Evolutionary conservation across 2,797 vertebrate species (phyloP), one percentile per base, ranked within the genome.

Genomic region (Aulostomus chinensis): DNA sequence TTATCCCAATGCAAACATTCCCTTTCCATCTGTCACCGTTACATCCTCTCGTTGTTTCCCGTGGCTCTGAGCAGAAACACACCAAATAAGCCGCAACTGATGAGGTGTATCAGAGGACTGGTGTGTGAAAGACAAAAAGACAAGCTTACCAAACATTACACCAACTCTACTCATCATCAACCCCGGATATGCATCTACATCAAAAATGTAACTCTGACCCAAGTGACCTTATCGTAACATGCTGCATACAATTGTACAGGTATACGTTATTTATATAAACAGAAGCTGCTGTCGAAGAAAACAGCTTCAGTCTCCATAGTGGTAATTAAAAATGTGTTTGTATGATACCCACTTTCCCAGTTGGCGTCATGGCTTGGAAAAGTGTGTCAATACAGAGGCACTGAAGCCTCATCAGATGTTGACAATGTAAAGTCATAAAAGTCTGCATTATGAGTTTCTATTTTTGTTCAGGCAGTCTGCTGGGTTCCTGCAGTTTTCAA

Each of bases 351-450:
- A 53, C 28, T 33, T 76, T 81, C 71, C 66, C 55, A 71, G 50
- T 77, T 83, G 85, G 83, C 80, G 77, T 60, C 73, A 35, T 32
- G 64, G 71, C 47, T 57, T 73, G 79, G 72, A 83, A 82, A 83
- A 80, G 67, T 75, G 65, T 80, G 73, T 85, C 80, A 77, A 83
- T 75, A 78, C 56, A 52, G 62, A 71, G 30, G 54, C 70, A 59
- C 48, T 2, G 59, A 80, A 74, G 77, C 81, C 61, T 22, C 42
- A 24, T 70, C 70, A 56, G 37, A 72, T 80, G 74, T 77, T 76
- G 78, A 80, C 74, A 76, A 78, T 80, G 71, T 42, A 42, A 79
- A 60, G 76, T 67, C 77, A 80, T 80, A 84, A 81, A 84, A 82
- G 61, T 56, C 52, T 18, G 50, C 68, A 67, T 71, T 57, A 78